Evolutionary conservation across 2,113 vertebrate genomes (phyloP), one percentile per base, ranked within the genome.

Genomic region (Vidua macroura): DNA sequence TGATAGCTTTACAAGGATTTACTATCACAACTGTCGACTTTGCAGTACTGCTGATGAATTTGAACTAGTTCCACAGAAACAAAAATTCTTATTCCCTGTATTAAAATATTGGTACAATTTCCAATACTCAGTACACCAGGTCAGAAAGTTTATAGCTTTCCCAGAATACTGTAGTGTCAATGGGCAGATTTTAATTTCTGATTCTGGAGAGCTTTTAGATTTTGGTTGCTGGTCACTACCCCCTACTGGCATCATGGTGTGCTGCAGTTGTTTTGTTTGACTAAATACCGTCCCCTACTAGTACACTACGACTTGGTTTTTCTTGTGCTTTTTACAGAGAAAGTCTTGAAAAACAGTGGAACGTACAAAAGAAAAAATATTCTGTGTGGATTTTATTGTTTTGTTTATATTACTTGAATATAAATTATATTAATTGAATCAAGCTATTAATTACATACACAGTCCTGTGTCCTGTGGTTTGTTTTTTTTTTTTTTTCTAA

Each of bases 221-320:
- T 87, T 90, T 30, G 11, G 77, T 69, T 86, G 85, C 90, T 94
- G 56, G 52, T 93, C 79, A 64, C 79, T 64, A 55, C 85, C 93
- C 90, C 95, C 92, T 93, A 7, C 80, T 86, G 92, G 86, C 79
- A 53, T 17, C 24, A 1, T 11, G n/a, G 14, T 46, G 69, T 67
- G 88, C 59, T 94, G 83, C 79, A 74, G 30, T 18, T 84, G 28
- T 78, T 89, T 82, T 63, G 33, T 56, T 83, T 72, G 28, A 44
- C 30, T 44, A 21, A 77, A 63, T 33, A 43, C 9, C 0, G 0
- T 82, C 46, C 17, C 21, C 21, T 31, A 17, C 20, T 4, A 52
- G 8, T 31, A 51, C 6, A 1, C 31, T 63, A 19, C 31, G 56
- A 58, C 24, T 21, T 10, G 53, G 1, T 3, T 43, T 62, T 35